These are phyloP conservation scores for Callosobruchus maculatus DNA, from an alignment of 2,888 invertebrate species.

Conservation along the genomic window DNA sequence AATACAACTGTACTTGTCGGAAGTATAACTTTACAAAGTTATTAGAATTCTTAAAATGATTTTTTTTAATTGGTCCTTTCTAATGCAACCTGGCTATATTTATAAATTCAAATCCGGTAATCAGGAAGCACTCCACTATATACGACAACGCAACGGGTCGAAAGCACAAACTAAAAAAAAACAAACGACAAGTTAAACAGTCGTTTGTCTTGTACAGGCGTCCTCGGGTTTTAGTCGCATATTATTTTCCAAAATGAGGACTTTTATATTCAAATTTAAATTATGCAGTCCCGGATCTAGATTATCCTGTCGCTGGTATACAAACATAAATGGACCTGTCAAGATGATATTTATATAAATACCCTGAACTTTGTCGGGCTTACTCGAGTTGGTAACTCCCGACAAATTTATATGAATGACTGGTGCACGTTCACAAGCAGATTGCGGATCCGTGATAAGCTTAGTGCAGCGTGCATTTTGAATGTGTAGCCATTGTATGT, in stretches of 20 bases:
- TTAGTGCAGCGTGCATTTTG: neutral
- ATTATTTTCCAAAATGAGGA: neutral
- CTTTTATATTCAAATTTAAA: neutral
- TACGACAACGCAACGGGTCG: neutral
- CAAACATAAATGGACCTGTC: neutral
- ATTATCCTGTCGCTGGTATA: neutral
- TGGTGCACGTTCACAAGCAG: neutral
- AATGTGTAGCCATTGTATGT: neutral
- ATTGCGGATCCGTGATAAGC: neutral
- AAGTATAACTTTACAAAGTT: no score
- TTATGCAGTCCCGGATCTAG: neutral
- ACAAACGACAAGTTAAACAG: neutral
- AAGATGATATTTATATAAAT: neutral
- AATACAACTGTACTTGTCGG: no score
- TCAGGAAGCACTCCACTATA: neutral
- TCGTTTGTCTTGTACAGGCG: neutral
- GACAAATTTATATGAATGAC: neutral
- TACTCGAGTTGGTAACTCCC: neutral
- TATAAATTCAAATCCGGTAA: neutral
- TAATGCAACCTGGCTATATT: neutral
- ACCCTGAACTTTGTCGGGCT: neutral
- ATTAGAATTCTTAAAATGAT: no score
- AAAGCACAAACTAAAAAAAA: neutral
- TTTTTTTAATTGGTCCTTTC: neutral
- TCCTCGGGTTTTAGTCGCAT: neutral